Conservation (phyloP, 2,888 invertebrate genomes). For the Chelonus formosanus region DNA sequence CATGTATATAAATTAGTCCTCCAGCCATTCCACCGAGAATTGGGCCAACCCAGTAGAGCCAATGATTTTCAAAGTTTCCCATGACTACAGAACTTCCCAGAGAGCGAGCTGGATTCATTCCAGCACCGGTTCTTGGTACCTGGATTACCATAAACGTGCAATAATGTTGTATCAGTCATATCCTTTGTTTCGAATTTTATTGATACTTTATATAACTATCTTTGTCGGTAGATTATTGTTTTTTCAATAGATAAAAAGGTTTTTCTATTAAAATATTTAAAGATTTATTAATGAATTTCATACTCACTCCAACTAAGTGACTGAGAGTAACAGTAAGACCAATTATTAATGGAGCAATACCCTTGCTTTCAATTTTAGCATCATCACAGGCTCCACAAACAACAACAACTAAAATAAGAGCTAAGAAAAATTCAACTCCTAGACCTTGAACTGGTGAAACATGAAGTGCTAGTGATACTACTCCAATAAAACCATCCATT, state of each 20-base stretch:
- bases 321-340: constrained; percentile 87
- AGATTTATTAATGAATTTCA: background rate
- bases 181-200: too few relatives aligned
- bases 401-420: constrained; percentile 86
- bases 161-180: too few relatives aligned
- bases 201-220: too few relatives aligned
- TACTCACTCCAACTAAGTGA: constrained; percentile 83
- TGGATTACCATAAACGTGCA: constrained; percentile 48
- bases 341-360: constrained; percentile 85
- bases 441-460: constrained; percentile 82
- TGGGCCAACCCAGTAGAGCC: constrained; percentile 94
- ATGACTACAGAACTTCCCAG: constrained; percentile 87
- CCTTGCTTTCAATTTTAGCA: constrained; percentile 80
- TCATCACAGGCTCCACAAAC: constrained; percentile 90
- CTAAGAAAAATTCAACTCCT: constrained; percentile 90
- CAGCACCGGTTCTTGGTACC: constrained; percentile 78
- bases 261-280: background rate
- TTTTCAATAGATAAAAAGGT: background rate
- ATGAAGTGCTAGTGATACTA: constrained; percentile 72
- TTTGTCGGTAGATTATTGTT: background rate
- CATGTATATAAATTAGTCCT: constrained; percentile 77
- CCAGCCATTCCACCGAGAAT: constrained; percentile 82
- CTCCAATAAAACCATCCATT: constrained; percentile 73
- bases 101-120: constrained; percentile 93
- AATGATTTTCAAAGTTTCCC: constrained; percentile 79